Conservation (phyloP, 2,113 vertebrate species). For the Rhombomys opimus region DNA sequence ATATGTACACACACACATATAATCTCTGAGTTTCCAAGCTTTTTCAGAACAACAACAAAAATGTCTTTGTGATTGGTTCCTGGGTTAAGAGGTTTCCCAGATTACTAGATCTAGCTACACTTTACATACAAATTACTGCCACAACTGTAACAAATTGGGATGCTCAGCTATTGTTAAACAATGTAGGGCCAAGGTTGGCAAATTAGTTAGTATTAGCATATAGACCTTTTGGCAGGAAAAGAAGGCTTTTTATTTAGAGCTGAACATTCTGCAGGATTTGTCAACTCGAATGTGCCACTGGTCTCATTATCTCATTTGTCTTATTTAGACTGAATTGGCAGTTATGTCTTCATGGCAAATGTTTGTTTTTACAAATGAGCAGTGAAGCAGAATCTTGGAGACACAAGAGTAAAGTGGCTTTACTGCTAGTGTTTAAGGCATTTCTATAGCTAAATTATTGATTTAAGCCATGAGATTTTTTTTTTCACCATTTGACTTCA, state of each 20-base stretch:
- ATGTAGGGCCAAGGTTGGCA: constrained; percentile 84
- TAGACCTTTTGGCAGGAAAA: constrained; percentile 88
- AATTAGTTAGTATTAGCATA: constrained; percentile 90
- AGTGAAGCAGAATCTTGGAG: constrained; percentile 82
- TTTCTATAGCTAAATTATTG: constrained; percentile 53
- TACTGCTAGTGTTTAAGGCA: constrained; percentile 69
- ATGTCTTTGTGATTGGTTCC: constrained; percentile 53
- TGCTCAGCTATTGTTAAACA: constrained; percentile 85
- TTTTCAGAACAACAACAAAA: not conserved
- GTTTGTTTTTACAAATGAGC: constrained; percentile 90
- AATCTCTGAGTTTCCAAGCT: constrained; percentile 10
- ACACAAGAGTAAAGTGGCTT: constrained; percentile 58
- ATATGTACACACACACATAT: not conserved
- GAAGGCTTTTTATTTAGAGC: constrained; percentile 83
- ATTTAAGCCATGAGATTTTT: constrained; percentile 43
- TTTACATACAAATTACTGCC: constrained; percentile 87
- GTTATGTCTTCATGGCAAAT: constrained; percentile 89
- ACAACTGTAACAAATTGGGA: constrained; percentile 87
- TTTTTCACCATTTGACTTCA: not conserved
- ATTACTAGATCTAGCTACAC: constrained; percentile 76
- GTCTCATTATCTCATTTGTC: constrained; percentile 90
- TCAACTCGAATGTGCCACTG: constrained; percentile 86
- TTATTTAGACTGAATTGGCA: constrained; percentile 91
- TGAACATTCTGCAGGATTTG: constrained; percentile 85
- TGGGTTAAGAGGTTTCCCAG: constrained; percentile 74